A percentile compares a stretch with the other conserved stretches of the same genome.
These are phyloP conservation scores for Parascotia fuliginaria DNA, from an alignment of 2,888 invertebrate genomes.

Conservation along the genomic window DNA sequence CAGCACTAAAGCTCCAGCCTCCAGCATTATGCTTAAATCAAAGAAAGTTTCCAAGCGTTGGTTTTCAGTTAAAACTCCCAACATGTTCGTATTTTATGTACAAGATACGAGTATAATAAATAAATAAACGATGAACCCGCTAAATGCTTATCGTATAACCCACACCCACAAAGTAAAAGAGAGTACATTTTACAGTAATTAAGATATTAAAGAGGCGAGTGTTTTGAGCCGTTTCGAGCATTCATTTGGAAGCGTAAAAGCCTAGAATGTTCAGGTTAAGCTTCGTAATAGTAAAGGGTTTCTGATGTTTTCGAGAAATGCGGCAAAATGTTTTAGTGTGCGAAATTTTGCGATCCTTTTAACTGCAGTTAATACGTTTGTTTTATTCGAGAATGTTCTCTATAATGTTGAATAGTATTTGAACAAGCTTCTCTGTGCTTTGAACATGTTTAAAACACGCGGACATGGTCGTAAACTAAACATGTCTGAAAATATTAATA, in stretches of 20 bases:
- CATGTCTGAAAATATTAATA: too few species aligned
- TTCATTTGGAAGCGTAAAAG: conserved; percentile 57
- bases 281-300: conserved; percentile 44
- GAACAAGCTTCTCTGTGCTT: neutral
- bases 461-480: too few species aligned
- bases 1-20: too few species aligned
- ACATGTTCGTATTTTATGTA: too few species aligned
- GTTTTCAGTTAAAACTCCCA: too few species aligned
- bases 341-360: conserved; percentile 36
- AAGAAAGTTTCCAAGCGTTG: too few species aligned
- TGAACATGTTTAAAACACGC: too few species aligned
- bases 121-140: too few species aligned
- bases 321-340: conserved; percentile 33
- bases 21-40: too few species aligned
- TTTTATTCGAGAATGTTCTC: conserved; percentile 2
- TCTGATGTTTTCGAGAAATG: conserved; percentile 48
- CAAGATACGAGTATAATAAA: too few species aligned
- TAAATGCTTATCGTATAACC: conserved; percentile 10
- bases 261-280: conserved; percentile 57
- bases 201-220: conserved; percentile 63
- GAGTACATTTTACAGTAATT: conserved; percentile 62
- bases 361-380: conserved; percentile 27
- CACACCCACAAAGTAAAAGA: conserved; percentile 41
- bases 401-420: neutral
- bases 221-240: conserved; percentile 57